These are phyloP conservation scores for Chydorus sphaericus DNA, from an alignment of 2,888 invertebrate genomes.

Conservation along the genomic window DNA sequence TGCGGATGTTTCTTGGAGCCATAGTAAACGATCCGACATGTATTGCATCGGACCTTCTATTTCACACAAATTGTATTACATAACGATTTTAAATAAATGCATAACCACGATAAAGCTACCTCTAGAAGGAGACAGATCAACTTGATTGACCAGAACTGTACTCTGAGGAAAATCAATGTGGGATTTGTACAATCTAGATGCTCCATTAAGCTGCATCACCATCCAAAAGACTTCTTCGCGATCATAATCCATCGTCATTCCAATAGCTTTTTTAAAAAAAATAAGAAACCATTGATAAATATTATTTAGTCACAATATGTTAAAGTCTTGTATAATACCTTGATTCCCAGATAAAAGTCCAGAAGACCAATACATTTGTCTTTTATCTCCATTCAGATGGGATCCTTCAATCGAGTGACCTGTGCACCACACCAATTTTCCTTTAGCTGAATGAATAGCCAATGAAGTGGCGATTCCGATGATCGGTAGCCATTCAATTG, in stretches of 20 bases:
- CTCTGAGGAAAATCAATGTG: slow-evolving; percentile 13
- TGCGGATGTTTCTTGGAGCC: slow-evolving; percentile 56
- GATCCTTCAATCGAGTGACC: slow-evolving; percentile 69
- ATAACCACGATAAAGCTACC: slow-evolving; percentile 24
- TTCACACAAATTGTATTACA: not conserved
- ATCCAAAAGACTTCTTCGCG: slow-evolving; percentile 59
- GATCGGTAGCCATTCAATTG: slow-evolving; percentile 58
- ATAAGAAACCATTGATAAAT: too few relatives aligned
- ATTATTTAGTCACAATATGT: too few relatives aligned
- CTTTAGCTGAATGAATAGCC: slow-evolving; percentile 65
- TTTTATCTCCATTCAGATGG: slow-evolving; percentile 62
- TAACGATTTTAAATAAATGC: not conserved
- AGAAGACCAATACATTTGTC: slow-evolving; percentile 55
- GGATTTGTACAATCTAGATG: not conserved
- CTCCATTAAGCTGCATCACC: slow-evolving; percentile 44
- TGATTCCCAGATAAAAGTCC: slow-evolving; percentile 65
- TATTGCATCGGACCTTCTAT: slow-evolving; percentile 49
- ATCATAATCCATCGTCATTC: slow-evolving; percentile 1
- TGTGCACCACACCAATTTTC: slow-evolving; percentile 80
- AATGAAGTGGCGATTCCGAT: slow-evolving; percentile 66
- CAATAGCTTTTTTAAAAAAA: slow-evolving; percentile 8
- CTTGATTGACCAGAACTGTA: slow-evolving; percentile 27
- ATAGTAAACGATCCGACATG: slow-evolving; percentile 65
- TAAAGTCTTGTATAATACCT: slow-evolving; percentile 37
- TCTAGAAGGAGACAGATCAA: slow-evolving; percentile 42